Evolutionary conservation across 53 echinoderm and acorn worm species (phyloP), one percentile per base, ranked within the genome.

Genomic region (Henricia sp.): DNA sequence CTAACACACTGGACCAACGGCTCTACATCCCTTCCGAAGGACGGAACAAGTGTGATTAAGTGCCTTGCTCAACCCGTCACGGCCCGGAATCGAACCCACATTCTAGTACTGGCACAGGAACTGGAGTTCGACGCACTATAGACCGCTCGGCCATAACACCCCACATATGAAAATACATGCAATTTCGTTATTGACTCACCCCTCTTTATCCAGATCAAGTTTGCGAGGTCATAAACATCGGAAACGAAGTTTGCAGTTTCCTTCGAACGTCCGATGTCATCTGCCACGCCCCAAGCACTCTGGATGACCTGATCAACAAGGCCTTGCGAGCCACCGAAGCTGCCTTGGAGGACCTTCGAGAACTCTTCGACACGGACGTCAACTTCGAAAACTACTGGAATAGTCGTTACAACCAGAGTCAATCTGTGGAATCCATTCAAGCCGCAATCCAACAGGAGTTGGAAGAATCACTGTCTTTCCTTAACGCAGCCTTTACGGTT

Each of bases 351-450:
- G 43, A 80, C 24, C 44, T 96, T 4, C 77, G 82, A 1, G 30
- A 65, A 11, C 24, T 73, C 44, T 96, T 96, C 41, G 25, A 68
- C 2, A 74, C 82, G 6, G 96, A 93, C 46, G 87, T 96, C 11
- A 85, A 93, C 52, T 96, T 96, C 71, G 62, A 52, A 0, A 50
- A 72, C 12, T 89, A 96, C 82, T 96, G 91, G 86, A 89, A 91
- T 19, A 82, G 72, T 46, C 68, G 90, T 38, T 38, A 36, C 1
- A 93, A 91, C 67, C 55, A 83, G 19, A 96, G 89, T 43, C 87
- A 86, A 30, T 88, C 91, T 25, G 63, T 87, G 30, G 83, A 87
- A 13, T 87, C 84, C 27, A 89, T 96, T 16, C 93, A 93, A 68
- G 71, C 74, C 1, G 90, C 93, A 20, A 87, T 96, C 37, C 35